Percentiles rank a stretch among this genome's conserved stretches.
phyloP scores from a whole-genome alignment of 2,888 invertebrate genomes.

The Ernsta delagoae region DNA sequence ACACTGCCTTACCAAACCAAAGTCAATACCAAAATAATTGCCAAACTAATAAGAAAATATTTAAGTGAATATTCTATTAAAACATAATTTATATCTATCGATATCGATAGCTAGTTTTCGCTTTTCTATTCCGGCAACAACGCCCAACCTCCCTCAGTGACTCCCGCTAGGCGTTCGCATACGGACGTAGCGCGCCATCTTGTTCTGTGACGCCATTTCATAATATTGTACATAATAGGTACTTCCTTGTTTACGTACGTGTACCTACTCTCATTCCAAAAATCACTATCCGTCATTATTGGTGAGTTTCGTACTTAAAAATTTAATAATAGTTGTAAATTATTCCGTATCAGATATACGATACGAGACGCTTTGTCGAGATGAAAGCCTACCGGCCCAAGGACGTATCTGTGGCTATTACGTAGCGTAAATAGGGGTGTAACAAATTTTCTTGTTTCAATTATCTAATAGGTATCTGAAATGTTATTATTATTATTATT shows the following conservation, averaged over 20 bases:
- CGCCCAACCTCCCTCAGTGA: conserved; percentile 71
- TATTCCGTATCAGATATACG: conserved; percentile 15
- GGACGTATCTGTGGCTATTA: conserved; percentile 48
- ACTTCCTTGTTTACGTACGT: conserved; percentile 54
- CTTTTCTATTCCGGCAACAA: conserved; percentile 45
- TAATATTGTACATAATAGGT: no score
- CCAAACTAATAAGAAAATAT: no score
- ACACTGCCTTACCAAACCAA: no score
- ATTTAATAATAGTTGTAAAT: background rate
- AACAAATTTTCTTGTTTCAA: conserved; percentile 1
- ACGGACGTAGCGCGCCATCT: conserved; percentile 58
- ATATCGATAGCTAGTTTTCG: conserved; percentile 18
- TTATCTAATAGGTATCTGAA: background rate
- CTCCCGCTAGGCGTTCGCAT: conserved; percentile 59
- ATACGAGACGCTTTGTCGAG: conserved; percentile 33
- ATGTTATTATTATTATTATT: background rate
- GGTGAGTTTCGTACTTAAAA: conserved; percentile 11
- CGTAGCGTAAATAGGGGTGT: conserved; percentile 24
- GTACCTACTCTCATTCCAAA: conserved; percentile 4
- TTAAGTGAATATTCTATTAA: no score
- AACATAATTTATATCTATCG: no score
- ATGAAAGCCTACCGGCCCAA: conserved; percentile 43
- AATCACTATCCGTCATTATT: conserved; percentile 2
- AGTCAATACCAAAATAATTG: no score
- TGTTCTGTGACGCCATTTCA: conserved; percentile 63